These are phyloP conservation scores for Onychomys arenicola DNA, from an alignment of 2,797 vertebrate genomes.

Conservation along the genomic window DNA sequence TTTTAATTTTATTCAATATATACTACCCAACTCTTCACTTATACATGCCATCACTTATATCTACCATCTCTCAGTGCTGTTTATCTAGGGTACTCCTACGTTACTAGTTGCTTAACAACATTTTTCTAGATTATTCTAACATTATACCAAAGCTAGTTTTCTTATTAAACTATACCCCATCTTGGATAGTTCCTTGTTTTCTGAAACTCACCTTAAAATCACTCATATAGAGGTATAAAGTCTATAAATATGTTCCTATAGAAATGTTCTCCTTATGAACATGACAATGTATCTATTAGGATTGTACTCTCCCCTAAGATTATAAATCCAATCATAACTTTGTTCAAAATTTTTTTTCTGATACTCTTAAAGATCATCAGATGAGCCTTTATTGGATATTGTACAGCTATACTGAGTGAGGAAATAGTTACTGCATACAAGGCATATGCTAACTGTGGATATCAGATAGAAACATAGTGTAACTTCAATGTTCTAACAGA, in stretches of 20 bases:
- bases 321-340: background rate
- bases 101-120: background rate
- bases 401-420: background rate
- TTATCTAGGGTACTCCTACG: background rate
- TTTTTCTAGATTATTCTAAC: background rate
- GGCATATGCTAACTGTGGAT: background rate
- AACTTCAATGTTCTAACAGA: background rate
- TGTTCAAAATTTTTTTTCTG: background rate
- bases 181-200: background rate
- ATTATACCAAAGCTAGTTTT: background rate
- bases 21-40: background rate
- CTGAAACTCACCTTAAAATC: background rate
- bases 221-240: background rate
- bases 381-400: background rate
- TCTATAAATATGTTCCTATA: background rate
- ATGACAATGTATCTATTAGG: background rate
- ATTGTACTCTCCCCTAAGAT: too few species aligned
- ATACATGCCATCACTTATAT: background rate
- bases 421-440: background rate
- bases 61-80: background rate
- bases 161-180: background rate
- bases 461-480: background rate
- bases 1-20: background rate
- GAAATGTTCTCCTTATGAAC: background rate
- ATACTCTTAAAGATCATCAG: background rate